Percentiles rank a stretch among this genome's conserved stretches.
Conservation (phyloP, 2,888 invertebrate genomes). For the Lumbricus terrestris region DNA sequence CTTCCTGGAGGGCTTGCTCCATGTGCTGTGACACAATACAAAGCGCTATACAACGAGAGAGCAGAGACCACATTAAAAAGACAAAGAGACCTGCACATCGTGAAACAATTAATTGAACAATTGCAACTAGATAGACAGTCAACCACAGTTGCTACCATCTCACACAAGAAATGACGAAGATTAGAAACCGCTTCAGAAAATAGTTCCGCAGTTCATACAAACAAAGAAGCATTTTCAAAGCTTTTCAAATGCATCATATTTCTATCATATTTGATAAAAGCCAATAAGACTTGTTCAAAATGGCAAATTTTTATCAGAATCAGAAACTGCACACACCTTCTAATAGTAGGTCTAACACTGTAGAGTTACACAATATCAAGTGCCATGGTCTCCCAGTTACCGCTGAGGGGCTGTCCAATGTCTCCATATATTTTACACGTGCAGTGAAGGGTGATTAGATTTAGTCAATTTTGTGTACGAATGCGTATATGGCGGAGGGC, state of each 20-base stretch:
- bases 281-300: neutral
- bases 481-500: too few species aligned
- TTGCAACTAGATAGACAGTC: neutral
- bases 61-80: neutral
- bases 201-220: neutral
- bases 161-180: too few species aligned
- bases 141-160: too few species aligned
- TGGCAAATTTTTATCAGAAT: neutral
- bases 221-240: neutral
- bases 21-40: neutral
- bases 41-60: neutral
- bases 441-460: too few species aligned
- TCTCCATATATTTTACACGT: too few species aligned
- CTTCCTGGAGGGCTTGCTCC: neutral
- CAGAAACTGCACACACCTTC: neutral
- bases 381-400: neutral
- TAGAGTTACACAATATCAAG: neutral
- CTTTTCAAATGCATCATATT: neutral
- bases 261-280: too few species aligned
- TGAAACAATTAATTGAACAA: neutral
- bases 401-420: too few species aligned
- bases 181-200: too few species aligned
- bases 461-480: too few species aligned
- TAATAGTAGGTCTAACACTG: neutral
- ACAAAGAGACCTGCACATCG: neutral